Base-by-base conservation (phyloP, 2,113 vertebrate species). In the Fulmarus glacialis region DNA sequence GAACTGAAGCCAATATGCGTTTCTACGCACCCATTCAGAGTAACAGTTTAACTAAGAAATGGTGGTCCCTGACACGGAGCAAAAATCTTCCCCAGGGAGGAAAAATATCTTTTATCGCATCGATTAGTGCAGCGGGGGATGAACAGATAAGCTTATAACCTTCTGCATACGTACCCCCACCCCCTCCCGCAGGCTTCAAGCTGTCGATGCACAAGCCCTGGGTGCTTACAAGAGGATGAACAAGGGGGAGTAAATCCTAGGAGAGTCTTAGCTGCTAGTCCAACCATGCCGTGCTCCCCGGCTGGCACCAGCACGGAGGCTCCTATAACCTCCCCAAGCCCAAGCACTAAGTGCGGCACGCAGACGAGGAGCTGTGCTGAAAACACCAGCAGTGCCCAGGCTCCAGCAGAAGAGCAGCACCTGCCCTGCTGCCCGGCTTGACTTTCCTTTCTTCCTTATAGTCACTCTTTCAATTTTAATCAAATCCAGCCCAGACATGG, bases 141-240 rank as follows among this genome's bases (percentile, higher is more conserved):
- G 82, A 95, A 92, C 5, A 88, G 89, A 92, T 50, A 82, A 92
- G 80, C 91, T 82, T 32, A 66, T 47, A 88, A 62, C 82, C 73
- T 92, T 60, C 81, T 45, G 71, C 40, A 0, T 29, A 45, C n/a
- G 67, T 38, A 7, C 52, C 8, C 20, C 2, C 3, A 27, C 38
- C 4, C 32, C n/a, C 48, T 73, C 59, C 85, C 30, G 22, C 56
- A 15, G 82, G 56, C 80, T 82, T 63, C 71, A 67, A 75, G 91
- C 88, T 94, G 86, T 48, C 0, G 1, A 53, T 26, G 38, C 52
- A 52, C 43, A 38, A 97, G 68, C 84, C 53, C 63, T 11, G 67
- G 9, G n/a, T 4, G 36, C 77, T 87, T 75, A 68, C 17, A 40
- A 55, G 58, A 67, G 89, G 85, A 78, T 0, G 1, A 88, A 66